Percentiles rank a stretch among this genome's conserved stretches.
Evolutionary conservation across 2,113 vertebrate species (phyloP).

Genomic region (Bubo bubo): DNA sequence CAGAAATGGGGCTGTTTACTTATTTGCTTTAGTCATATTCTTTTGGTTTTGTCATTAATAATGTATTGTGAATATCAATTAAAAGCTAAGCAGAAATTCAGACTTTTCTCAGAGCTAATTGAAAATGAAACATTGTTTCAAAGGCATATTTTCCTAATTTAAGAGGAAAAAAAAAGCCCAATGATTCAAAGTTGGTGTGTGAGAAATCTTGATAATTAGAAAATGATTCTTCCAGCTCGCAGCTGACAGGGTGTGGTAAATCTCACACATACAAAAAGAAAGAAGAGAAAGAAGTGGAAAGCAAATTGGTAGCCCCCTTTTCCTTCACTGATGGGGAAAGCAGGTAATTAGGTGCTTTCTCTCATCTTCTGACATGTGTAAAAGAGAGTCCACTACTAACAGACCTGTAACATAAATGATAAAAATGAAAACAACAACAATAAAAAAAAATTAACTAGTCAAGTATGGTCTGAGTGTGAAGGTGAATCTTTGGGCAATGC

Average conservation of each 20-base stretch:
- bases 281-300: neutral
- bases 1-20: slow-evolving; percentile 31
- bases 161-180: neutral
- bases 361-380: slow-evolving; percentile 66
- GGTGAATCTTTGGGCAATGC: neutral
- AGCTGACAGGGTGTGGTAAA: slow-evolving; percentile 39
- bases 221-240: slow-evolving; percentile 57
- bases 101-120: neutral
- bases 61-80: slow-evolving; percentile 47
- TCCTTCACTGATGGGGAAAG: slow-evolving; percentile 37
- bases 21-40: slow-evolving; percentile 32
- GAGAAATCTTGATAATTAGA: slow-evolving; percentile 61
- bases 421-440: slow-evolving; percentile 14
- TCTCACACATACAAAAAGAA: slow-evolving; percentile 14
- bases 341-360: slow-evolving; percentile 72
- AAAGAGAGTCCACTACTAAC: slow-evolving; percentile 63
- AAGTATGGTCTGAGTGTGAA: neutral
- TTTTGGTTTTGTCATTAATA: slow-evolving; percentile 30
- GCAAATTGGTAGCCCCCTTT: slow-evolving; percentile 20
- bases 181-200: neutral
- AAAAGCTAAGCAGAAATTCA: slow-evolving; percentile 22
- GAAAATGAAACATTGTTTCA: slow-evolving; percentile 43
- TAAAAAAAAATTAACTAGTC: neutral
- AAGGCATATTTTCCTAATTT: slow-evolving; percentile 27
- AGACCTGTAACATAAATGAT: slow-evolving; percentile 43